Base-by-base conservation (phyloP, 2,797 vertebrate genomes). In the Apogon hyalosoma region DNA sequence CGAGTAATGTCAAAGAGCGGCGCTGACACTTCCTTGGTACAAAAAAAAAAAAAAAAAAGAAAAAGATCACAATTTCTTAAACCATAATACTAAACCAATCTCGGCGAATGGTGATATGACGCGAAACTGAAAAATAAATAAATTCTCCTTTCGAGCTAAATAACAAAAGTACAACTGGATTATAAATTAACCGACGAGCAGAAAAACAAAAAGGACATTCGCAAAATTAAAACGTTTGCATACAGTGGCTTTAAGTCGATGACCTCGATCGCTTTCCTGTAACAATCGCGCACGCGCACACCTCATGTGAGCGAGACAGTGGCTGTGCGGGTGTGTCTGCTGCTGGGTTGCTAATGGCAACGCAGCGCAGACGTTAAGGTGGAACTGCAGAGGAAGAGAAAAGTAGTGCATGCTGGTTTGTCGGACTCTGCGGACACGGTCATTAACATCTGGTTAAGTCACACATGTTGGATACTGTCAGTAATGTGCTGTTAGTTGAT, bases 181-280 rank as follows among this genome's bases (percentile, higher is more conserved):
- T 92, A 93, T 94, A 94, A 95, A 94, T 94, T 92, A 95, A 94
- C 85, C 91, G 69, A 77, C 6, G 3, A 79, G 54, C 51, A 59
- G 31, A 54, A 63, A 72, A 59, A 47, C 42, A 61, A 69, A 87
- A 89, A 70, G 28, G 69, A 92, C 88, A 92, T 92, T 93, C 83
- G 90, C 88, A 91, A 91, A 24, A 86, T 76, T 42, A 81, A 86
- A 85, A 69, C 58, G 62, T 91, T 92, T 93, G 90, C 92, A 93
- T 92, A 91, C 89, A 86, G 90, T 90, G 90, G 92, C 87, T n/a
- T 79, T 79, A 72, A 87, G 76, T 80, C 70, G 48, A 79, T 84
- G 84, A 93, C 85, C 87, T 90, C 65, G 82, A 74, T 68, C 62
- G 12, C 81, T 45, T 82, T 89, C 70, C 80, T 90, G 90, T 86